A percentile compares a stretch with the other conserved stretches of the same genome.
These are phyloP conservation scores for Peromyscus aztecus DNA, from an alignment of 2,797 vertebrate species.

Conservation along the genomic window DNA sequence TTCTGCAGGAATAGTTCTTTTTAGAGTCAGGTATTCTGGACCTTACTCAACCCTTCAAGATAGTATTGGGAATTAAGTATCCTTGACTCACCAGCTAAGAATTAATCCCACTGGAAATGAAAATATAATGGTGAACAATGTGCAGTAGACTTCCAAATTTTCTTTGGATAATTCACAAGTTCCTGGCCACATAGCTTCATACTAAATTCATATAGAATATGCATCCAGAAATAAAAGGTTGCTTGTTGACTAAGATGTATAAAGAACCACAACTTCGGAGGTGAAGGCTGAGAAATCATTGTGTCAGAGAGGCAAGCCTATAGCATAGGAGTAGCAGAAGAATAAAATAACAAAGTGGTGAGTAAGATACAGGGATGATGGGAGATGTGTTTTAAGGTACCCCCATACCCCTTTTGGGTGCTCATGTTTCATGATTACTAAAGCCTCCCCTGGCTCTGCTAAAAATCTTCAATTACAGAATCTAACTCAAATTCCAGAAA, in stretches of 20 bases:
- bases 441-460: not conserved
- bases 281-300: not conserved
- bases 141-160: not conserved
- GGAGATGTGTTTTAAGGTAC: fast-evolving
- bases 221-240: not conserved
- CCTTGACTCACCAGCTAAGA: not conserved
- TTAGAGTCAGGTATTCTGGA: not conserved
- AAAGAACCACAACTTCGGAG: not conserved
- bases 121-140: not conserved
- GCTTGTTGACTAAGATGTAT: not conserved
- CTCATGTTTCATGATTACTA: not conserved
- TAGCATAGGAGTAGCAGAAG: not conserved
- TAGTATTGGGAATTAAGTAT: not conserved
- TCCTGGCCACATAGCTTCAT: not conserved
- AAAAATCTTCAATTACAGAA: not conserved
- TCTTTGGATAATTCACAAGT: not conserved
- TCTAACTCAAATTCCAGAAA: not conserved
- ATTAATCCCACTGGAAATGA: not conserved
- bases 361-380: not conserved
- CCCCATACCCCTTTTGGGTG: not conserved
- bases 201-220: not conserved
- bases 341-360: not conserved
- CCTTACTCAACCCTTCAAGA: too few species aligned
- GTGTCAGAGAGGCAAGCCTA: not conserved
- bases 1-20: not conserved